Evolutionary conservation across 2,888 invertebrate genomes (phyloP).

Genomic region (Hoplodrina ambigua): DNA sequence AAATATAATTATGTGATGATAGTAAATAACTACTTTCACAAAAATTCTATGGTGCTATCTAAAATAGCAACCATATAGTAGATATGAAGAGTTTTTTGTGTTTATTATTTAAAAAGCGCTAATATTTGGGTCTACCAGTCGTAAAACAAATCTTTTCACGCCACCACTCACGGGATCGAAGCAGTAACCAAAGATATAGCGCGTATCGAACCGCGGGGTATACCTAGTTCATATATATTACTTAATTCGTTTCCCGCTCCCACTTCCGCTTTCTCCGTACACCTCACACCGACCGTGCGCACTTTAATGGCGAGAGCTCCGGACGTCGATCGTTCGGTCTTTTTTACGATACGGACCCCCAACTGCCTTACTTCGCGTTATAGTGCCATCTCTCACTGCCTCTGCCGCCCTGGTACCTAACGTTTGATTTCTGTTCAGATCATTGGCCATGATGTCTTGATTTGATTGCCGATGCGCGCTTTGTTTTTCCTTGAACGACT

Average conservation of each 20-base stretch:
- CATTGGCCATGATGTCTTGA: conserved; percentile 57
- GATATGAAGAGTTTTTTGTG: no score
- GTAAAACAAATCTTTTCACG: no score
- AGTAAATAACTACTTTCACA: no score
- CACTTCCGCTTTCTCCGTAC: conserved; percentile 21
- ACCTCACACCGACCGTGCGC: conserved; percentile 66
- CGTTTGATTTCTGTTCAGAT: conserved; percentile 60
- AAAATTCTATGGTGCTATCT: not conserved
- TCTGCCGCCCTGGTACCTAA: conserved; percentile 56
- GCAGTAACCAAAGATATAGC: no score
- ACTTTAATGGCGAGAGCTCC: conserved; percentile 73
- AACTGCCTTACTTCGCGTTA: conserved; percentile 62
- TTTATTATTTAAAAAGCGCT: no score
- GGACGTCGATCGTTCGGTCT: conserved; percentile 68
- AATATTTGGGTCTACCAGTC: no score
- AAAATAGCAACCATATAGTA: no score
- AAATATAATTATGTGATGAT: no score
- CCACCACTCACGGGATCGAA: no score
- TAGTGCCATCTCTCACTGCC: conserved; percentile 61
- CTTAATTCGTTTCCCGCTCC: not conserved
- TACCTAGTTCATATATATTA: not conserved
- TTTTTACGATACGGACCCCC: conserved; percentile 74
- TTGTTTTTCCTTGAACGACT: conserved; percentile 28
- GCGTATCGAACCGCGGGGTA: no score
- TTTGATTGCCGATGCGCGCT: conserved; percentile 49